phyloP scores from a whole-genome alignment of 2,113 vertebrate species.

The Ammodytes dubius region DNA sequence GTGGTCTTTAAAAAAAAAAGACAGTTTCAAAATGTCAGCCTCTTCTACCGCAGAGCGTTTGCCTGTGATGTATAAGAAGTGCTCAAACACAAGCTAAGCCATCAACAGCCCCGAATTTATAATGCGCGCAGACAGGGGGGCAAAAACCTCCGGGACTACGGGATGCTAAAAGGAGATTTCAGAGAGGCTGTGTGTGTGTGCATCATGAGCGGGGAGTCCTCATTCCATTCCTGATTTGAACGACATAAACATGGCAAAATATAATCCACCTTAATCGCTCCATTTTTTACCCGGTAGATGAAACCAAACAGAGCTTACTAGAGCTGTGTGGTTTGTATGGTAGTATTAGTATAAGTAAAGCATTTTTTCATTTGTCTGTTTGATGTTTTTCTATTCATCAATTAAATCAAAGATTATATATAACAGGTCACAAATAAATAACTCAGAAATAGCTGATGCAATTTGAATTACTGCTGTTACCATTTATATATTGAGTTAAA shows the following conservation, averaged over 20 bases:
- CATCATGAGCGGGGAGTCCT: constrained; percentile 70
- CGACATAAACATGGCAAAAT: constrained; percentile 74
- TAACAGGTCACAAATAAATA: not conserved
- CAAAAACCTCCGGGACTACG: constrained; percentile 69
- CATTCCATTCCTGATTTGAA: constrained; percentile 77
- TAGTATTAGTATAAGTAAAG: not conserved
- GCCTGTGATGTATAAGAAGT: constrained; percentile 55
- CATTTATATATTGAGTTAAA: not conserved
- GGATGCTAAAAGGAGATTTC: constrained; percentile 76
- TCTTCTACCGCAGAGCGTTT: constrained; percentile 61
- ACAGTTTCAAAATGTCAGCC: constrained; percentile 52
- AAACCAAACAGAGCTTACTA: constrained; percentile 69
- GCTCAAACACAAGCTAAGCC: constrained; percentile 65
- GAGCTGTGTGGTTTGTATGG: constrained; percentile 16
- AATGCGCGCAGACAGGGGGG: constrained; percentile 65
- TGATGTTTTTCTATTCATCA: not conserved
- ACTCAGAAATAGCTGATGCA: not conserved
- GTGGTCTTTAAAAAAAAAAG: constrained; percentile 43
- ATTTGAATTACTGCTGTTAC: not conserved
- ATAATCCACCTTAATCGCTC: constrained; percentile 83
- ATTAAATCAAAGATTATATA: not conserved
- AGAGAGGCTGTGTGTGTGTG: constrained; percentile 52
- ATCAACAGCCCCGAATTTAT: constrained; percentile 67
- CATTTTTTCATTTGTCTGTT: not conserved
- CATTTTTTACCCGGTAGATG: constrained; percentile 61